These are phyloP conservation scores for Oreortyx pictus DNA, from an alignment of 2,797 vertebrate genomes.

Conservation along the genomic window DNA sequence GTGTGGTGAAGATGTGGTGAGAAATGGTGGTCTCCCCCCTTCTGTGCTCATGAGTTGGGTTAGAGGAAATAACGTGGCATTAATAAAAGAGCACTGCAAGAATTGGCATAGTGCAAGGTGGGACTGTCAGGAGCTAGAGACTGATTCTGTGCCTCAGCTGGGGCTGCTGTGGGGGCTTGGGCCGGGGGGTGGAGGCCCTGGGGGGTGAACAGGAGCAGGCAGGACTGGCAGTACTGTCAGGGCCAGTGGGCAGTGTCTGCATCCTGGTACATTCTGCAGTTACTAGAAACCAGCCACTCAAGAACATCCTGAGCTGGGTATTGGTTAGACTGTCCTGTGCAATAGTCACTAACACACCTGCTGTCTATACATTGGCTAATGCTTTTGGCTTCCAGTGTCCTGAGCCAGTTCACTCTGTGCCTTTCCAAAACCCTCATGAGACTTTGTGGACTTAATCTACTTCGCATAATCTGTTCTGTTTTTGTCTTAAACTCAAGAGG, in stretches of 20 bases:
- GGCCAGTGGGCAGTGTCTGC: rapidly evolving
- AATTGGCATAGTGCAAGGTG: background rate
- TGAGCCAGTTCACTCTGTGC: background rate
- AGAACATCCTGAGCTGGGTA: background rate
- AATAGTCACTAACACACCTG: background rate
- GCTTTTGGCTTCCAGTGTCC: background rate
- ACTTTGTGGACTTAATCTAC: background rate
- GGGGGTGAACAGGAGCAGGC: rapidly evolving
- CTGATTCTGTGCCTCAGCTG: rapidly evolving
- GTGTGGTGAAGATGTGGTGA: background rate
- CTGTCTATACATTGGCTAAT: background rate
- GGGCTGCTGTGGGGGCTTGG: background rate
- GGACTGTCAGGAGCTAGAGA: background rate
- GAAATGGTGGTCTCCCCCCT: background rate
- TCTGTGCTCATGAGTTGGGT: background rate
- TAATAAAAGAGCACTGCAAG: background rate
- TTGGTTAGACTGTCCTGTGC: background rate
- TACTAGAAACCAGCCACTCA: background rate
- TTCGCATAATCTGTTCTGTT: background rate
- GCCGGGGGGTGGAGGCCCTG: background rate
- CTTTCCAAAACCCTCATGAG: background rate
- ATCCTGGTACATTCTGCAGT: background rate
- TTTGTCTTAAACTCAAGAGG: background rate
- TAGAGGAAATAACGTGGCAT: background rate
- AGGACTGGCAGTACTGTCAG: background rate